Conservation (phyloP, 2,113 vertebrate species). For the Heterotis niloticus region DNA sequence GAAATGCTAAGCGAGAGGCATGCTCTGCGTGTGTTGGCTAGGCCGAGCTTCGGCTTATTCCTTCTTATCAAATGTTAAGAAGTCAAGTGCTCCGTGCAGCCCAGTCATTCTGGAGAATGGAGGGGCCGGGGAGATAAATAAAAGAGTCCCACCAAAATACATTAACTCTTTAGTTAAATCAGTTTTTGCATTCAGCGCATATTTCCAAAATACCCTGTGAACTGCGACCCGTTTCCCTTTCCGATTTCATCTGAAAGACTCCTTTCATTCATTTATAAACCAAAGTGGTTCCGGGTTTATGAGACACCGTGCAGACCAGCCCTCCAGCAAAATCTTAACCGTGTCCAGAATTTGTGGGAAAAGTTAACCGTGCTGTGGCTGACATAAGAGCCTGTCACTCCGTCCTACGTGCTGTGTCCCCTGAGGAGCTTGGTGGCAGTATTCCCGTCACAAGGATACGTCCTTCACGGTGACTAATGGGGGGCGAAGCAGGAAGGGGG, state of each 20-base stretch:
- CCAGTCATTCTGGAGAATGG: neutral
- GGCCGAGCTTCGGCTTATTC: neutral
- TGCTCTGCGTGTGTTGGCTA: too few relatives aligned
- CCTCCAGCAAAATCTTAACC: neutral
- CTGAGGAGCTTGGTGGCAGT: too few relatives aligned
- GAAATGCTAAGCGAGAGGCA: conserved; percentile 12
- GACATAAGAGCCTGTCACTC: too few relatives aligned
- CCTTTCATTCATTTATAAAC: neutral
- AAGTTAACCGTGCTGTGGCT: neutral
- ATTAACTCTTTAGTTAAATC: neutral
- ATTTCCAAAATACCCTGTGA: neutral
- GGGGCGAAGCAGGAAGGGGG: too few relatives aligned
- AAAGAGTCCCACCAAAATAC: neutral
- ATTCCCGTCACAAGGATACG: too few relatives aligned
- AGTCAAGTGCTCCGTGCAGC: neutral
- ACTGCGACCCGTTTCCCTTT: neutral
- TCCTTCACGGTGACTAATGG: too few relatives aligned
- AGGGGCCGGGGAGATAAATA: neutral
- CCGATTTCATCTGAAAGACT: neutral
- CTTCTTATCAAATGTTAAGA: neutral
- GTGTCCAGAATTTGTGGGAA: neutral
- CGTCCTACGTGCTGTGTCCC: too few relatives aligned
- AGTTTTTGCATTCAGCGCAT: neutral
- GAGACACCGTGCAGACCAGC: neutral
- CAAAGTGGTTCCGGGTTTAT: neutral